Evolutionary conservation across 2,888 invertebrate genomes (phyloP), one percentile per base, ranked within the genome.

Genomic region (Peribatodes rhomboidaria): DNA sequence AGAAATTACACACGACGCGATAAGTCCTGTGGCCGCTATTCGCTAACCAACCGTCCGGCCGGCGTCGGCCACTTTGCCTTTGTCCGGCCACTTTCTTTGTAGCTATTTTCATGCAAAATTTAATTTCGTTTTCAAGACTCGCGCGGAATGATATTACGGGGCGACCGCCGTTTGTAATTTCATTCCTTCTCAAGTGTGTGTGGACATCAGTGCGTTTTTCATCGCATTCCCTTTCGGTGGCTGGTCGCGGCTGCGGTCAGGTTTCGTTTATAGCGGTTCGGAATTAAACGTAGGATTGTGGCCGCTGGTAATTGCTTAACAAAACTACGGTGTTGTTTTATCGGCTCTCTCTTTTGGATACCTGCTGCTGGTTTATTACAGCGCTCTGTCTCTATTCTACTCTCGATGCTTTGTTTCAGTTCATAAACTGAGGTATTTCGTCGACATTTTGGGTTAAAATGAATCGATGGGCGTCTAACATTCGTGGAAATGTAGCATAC

Each of bases 81-180:
- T 92, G 92, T 92, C 81, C 85, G 81, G 79, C 85, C 87, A 87
- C 85, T 90, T 93, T 92, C 93, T 93, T 93, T 92, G 92, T 92
- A 88, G 90, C 89, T 89, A 87, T 91, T 92, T 76, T 91, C 93
- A 91, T 92, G 93, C 92, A 89, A 92, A 92, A 93, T 93, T 93
- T 91, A 92, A 93, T 93, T 92, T 92, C 91, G 92, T 89, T 90
- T 90, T 90, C 90, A 92, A 93, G 93, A 92, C 91, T 90, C 92
- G 92, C 85, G 83, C 80, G 92, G 92, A 92, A 92, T 92, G 92
- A 90, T 92, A 92, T 92, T 92, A 91, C 89, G 84, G 79, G 81
- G 84, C 85, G 84, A 85, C 87, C 87, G 83, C 87, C 81, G 85
- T 82, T 84, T 84, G 89, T 92, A 92, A 92, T 92, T 88, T 88